phyloP scores from a whole-genome alignment of 2,113 vertebrate genomes.

The Ammodramus savannarum region DNA sequence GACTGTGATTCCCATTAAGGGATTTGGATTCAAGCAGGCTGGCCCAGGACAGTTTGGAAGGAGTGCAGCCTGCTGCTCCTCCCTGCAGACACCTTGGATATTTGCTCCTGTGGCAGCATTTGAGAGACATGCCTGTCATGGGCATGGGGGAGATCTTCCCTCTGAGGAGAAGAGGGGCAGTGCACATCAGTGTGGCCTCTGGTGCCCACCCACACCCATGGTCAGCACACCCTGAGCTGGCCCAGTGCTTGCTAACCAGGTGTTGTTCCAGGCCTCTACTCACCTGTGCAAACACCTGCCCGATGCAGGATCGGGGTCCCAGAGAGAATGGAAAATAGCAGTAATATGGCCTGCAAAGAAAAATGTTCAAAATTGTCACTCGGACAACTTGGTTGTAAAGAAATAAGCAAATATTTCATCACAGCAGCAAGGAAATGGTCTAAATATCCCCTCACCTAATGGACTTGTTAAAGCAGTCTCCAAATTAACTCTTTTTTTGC shows the following conservation, averaged over 20 bases:
- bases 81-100: neutral
- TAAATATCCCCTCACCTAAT: neutral
- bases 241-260: neutral
- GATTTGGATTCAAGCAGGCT: neutral
- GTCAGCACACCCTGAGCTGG: neutral
- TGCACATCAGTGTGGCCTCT: neutral
- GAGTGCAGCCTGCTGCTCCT: neutral
- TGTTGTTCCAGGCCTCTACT: neutral
- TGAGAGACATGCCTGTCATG: neutral
- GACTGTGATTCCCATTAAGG: neutral
- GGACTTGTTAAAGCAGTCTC: neutral
- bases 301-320: slow-evolving; percentile 87
- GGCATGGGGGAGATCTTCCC: neutral
- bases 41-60: neutral
- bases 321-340: slow-evolving; percentile 86
- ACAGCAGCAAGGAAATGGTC: neutral
- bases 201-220: neutral
- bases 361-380: neutral
- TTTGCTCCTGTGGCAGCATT: neutral
- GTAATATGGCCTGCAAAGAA: slow-evolving; percentile 65
- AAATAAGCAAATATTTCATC: neutral
- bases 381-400: neutral
- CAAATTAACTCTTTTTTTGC: neutral
- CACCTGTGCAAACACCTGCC: slow-evolving; percentile 89
- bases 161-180: neutral